phyloP scores from a whole-genome alignment of 1,140 invertebrate species.

The Solenopsis invicta region DNA sequence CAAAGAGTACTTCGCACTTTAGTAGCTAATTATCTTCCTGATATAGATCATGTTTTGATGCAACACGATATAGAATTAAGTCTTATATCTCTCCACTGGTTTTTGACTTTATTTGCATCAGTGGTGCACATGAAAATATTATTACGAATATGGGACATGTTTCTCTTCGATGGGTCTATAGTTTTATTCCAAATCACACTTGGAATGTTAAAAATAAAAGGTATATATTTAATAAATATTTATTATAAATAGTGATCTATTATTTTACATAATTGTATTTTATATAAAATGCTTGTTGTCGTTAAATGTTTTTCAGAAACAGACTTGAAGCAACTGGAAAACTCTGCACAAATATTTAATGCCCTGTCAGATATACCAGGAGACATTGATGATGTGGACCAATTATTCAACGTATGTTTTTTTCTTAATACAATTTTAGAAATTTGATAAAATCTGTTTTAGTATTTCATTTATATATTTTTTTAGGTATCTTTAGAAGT shows the following conservation, averaged over 20 bases:
- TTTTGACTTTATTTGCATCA: slow-evolving; percentile 98
- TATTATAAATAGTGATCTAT: slow-evolving; percentile 16
- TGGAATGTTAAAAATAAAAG: slow-evolving; percentile 97
- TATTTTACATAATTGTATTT: slow-evolving; percentile 33
- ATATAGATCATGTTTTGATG: slow-evolving; percentile 95
- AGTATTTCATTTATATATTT: slow-evolving; percentile 16
- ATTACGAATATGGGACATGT: slow-evolving; percentile 98
- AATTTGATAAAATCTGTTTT: slow-evolving; percentile 77
- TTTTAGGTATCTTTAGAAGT: slow-evolving; percentile 87
- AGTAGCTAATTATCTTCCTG: slow-evolving; percentile 95
- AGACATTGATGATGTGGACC: slow-evolving; percentile 96
- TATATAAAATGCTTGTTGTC: slow-evolving; percentile 2
- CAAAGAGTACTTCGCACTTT: slow-evolving; percentile 97
- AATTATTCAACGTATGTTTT: slow-evolving; percentile 89
- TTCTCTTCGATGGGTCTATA: slow-evolving; percentile 98
- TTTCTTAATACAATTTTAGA: slow-evolving; percentile 29
- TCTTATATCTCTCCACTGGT: slow-evolving; percentile 99
- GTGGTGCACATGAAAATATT: slow-evolving; percentile 99
- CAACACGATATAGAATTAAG: slow-evolving; percentile 98
- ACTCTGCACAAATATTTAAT: slow-evolving; percentile 99
- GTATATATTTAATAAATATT: slow-evolving; percentile 77
- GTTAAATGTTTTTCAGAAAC: slow-evolving; percentile 88
- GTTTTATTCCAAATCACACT: slow-evolving; percentile 98
- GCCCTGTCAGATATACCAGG: slow-evolving; percentile 97
- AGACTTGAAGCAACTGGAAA: slow-evolving; percentile 93